Evolutionary conservation across 1,140 invertebrate genomes (phyloP).

Genomic region (Heterodera schachtii): DNA sequence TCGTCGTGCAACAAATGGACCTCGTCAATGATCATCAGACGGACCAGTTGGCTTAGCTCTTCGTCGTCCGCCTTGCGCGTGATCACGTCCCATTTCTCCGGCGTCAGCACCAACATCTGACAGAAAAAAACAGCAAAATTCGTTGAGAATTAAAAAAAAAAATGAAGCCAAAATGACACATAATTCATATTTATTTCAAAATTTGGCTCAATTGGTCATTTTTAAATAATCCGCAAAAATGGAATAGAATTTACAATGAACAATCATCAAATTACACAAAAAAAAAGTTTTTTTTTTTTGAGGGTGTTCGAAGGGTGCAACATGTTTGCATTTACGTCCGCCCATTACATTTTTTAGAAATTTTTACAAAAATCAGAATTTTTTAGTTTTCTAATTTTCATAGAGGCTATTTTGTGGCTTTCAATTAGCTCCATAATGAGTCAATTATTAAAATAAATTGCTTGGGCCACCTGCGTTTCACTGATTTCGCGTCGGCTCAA

Average conservation of each 20-base stretch:
- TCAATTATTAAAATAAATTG: too few species aligned
- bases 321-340: too few species aligned
- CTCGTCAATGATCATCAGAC: conserved; percentile 95
- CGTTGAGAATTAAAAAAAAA: too few species aligned
- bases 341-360: too few species aligned
- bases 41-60: conserved; percentile 76
- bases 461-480: conserved; percentile 77
- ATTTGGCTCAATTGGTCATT: too few species aligned
- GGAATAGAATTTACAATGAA: conserved; percentile 1
- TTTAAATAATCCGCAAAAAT: too few species aligned
- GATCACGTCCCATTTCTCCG: conserved; percentile 99
- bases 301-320: too few species aligned
- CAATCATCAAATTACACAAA: neutral
- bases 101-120: conserved; percentile 92
- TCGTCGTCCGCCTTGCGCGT: conserved; percentile 91
- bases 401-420: too few species aligned
- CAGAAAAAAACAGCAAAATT: neutral
- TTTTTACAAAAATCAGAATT: too few species aligned
- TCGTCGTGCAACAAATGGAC: conserved; percentile 96
- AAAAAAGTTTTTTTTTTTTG: neutral
- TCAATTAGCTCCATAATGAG: too few species aligned
- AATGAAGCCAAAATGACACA: too few species aligned
- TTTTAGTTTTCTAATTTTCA: too few species aligned
- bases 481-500: conserved; percentile 90
- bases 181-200: conserved; percentile 11